Evolutionary conservation across 2,113 vertebrate species (phyloP).

Genomic region (Monopterus albus): DNA sequence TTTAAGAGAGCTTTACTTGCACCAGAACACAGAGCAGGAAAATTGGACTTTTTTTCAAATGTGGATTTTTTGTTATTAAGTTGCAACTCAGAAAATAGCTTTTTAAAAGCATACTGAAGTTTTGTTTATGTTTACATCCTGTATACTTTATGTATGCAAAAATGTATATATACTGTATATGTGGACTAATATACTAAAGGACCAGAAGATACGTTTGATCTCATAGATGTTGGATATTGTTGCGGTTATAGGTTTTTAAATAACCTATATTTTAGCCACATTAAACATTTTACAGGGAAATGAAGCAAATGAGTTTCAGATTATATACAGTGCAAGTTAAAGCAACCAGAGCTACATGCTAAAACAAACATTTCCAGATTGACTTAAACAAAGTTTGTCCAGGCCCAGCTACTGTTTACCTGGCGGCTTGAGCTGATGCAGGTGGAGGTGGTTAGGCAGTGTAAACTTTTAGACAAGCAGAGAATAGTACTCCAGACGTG

Average conservation of each 20-base stretch:
- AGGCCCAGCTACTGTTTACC: slow-evolving; percentile 50
- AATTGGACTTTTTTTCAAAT: not conserved
- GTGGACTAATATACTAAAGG: no score
- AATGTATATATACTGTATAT: no score
- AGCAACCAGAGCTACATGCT: not conserved
- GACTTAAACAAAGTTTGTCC: slow-evolving; percentile 14
- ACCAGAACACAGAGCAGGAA: slow-evolving; percentile 7
- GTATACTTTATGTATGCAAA: no score
- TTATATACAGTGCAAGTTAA: not conserved
- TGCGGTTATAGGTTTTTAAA: not conserved
- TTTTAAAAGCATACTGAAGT: no score
- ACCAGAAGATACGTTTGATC: no score
- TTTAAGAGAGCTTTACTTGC: not conserved
- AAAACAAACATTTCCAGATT: slow-evolving; percentile 13
- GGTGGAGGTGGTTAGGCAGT: slow-evolving; percentile 46
- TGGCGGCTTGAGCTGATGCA: slow-evolving; percentile 31
- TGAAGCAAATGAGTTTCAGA: not conserved
- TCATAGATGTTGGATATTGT: not conserved
- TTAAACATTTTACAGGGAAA: not conserved
- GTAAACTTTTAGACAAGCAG: slow-evolving; percentile 35
- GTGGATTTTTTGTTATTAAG: no score
- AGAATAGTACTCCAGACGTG: slow-evolving; percentile 11
- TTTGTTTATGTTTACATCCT: no score
- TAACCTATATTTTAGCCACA: not conserved
- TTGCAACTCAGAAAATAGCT: no score